Conservation (phyloP, 2,888 invertebrate genomes). For the Willowsia nigromaculata region DNA sequence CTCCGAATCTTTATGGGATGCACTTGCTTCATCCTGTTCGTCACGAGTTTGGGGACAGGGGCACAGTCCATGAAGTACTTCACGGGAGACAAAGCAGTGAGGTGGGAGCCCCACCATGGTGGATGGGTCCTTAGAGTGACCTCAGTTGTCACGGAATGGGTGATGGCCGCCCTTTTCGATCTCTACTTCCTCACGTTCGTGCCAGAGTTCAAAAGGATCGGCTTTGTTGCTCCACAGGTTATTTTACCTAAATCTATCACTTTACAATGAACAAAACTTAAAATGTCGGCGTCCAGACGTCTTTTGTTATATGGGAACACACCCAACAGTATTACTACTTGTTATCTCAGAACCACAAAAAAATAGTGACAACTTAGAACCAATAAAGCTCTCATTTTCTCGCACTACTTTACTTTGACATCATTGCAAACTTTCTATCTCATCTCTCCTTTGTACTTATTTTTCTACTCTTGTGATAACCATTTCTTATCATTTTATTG, state of each 20-base stretch:
- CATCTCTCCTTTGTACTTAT: too few species aligned
- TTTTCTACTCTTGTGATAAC: too few species aligned
- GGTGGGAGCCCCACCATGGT: slow-evolving; percentile 83
- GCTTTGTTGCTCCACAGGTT: slow-evolving; percentile 82
- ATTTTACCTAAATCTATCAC: neutral
- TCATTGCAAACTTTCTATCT: too few species aligned
- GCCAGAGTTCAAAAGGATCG: slow-evolving; percentile 84
- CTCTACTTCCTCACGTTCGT: slow-evolving; percentile 85
- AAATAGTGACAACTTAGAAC: too few species aligned
- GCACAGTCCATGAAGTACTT: slow-evolving; percentile 68
- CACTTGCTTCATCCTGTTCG: slow-evolving; percentile 73
- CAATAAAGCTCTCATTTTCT: too few species aligned
- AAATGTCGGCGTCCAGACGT: too few species aligned
- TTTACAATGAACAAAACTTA: neutral
- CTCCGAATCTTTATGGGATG: slow-evolving; percentile 78
- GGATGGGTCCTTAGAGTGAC: slow-evolving; percentile 85
- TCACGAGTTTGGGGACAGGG: slow-evolving; percentile 67
- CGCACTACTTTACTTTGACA: too few species aligned
- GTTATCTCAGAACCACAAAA: too few species aligned
- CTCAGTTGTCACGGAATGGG: slow-evolving; percentile 86
- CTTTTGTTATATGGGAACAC: too few species aligned
- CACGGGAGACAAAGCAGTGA: slow-evolving; percentile 81
- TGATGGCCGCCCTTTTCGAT: slow-evolving; percentile 84
- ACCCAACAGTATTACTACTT: too few species aligned
- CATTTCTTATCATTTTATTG: too few species aligned